Evolutionary conservation across 2,113 vertebrate genomes (phyloP).

Genomic region (Phyllostomus discolor): DNA sequence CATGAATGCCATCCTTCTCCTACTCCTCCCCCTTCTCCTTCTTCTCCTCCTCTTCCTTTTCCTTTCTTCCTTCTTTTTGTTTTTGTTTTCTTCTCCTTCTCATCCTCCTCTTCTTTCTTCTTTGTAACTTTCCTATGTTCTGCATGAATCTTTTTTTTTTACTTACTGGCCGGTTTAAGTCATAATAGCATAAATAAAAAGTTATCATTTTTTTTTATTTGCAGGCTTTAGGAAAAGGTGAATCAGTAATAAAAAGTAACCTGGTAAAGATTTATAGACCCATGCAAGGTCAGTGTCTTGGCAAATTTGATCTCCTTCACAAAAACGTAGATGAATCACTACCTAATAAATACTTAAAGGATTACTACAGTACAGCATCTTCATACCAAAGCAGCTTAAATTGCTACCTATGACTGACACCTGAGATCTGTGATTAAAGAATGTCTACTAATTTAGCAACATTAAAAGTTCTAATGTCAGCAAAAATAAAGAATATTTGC

Average conservation of each 20-base stretch:
- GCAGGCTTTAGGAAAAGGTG: background rate
- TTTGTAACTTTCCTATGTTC: background rate
- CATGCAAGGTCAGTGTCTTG: background rate
- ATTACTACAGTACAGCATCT: background rate
- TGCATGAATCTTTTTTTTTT: background rate
- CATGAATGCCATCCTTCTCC: background rate
- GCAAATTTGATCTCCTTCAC: background rate
- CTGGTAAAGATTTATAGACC: background rate
- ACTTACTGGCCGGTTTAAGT: background rate
- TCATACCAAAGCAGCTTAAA: constrained; percentile 5
- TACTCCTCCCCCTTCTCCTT: background rate
- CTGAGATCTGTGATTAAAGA: background rate
- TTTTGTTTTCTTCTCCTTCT: background rate
- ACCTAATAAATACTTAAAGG: constrained; percentile 30
- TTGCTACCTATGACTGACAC: background rate
- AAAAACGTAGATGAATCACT: background rate
- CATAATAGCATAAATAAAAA: background rate
- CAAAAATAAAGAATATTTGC: constrained; percentile 18
- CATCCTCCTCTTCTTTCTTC: background rate
- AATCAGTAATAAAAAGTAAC: background rate
- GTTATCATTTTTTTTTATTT: background rate
- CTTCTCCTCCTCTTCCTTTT: background rate
- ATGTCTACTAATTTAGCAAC: constrained; percentile 8
- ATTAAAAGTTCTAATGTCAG: background rate
- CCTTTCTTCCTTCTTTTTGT: background rate